Conservation (phyloP, 2,888 invertebrate genomes). For the Limnephilus rhombicus region DNA sequence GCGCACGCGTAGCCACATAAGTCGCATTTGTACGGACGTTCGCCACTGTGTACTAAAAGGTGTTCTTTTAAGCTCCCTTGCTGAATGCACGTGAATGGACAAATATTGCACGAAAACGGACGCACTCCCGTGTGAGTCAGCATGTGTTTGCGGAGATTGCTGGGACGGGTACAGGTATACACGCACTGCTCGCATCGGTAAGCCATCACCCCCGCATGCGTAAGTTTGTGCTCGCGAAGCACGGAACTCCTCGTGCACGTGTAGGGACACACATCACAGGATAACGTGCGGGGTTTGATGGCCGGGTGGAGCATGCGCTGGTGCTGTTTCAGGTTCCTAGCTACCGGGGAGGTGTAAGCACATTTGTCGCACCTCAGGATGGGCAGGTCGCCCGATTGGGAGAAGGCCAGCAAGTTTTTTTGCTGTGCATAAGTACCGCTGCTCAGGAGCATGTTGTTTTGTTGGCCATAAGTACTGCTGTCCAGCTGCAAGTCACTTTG, state of each 20-base stretch:
- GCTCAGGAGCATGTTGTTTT: neutral
- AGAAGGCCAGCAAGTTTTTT: neutral
- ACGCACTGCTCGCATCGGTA: slow-evolving; percentile 73
- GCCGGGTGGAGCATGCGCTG: neutral
- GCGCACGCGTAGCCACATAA: slow-evolving; percentile 39
- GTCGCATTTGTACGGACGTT: slow-evolving; percentile 40
- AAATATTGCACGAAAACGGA: slow-evolving; percentile 33
- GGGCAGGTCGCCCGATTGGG: neutral
- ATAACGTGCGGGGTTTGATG: neutral
- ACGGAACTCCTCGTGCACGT: slow-evolving; percentile 8
- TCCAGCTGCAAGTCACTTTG: neutral
- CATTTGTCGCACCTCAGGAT: neutral
- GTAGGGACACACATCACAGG: slow-evolving; percentile 28
- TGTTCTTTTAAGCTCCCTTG: slow-evolving; percentile 41
- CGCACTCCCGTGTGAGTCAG: slow-evolving; percentile 67
- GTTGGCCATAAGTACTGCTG: neutral
- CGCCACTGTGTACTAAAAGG: slow-evolving; percentile 32
- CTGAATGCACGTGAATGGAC: slow-evolving; percentile 32
- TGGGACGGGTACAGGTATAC: slow-evolving; percentile 74
- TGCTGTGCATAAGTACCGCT: neutral
- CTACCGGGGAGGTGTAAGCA: neutral
- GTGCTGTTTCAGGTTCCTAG: slow-evolving; percentile 2
- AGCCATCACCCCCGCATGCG: slow-evolving; percentile 76
- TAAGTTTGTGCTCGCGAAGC: slow-evolving; percentile 74
- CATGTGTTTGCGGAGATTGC: slow-evolving; percentile 76